phyloP scores from a whole-genome alignment of 2,888 invertebrate genomes.

The Epirrhoe tristata region DNA sequence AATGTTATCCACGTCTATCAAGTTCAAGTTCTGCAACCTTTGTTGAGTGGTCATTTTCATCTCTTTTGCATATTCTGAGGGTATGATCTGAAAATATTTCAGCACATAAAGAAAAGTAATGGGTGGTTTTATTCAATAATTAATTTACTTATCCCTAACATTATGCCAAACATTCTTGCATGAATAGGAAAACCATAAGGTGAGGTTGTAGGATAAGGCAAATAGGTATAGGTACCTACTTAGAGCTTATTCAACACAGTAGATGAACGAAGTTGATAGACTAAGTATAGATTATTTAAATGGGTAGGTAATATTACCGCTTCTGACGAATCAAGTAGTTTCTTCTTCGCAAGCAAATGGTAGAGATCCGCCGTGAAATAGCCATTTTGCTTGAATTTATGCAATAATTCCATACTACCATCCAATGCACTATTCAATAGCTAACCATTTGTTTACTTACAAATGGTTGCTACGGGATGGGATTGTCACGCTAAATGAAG shows the following conservation, averaged over 20 bases:
- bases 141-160: no score
- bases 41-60: conserved; percentile 69
- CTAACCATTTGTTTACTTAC: conserved; percentile 53
- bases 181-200: no score
- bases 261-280: not conserved
- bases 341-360: conserved; percentile 71
- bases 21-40: conserved; percentile 64
- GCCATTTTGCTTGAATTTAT: conserved; percentile 75
- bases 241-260: not conserved
- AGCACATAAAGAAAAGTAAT: not conserved
- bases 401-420: conserved; percentile 71
- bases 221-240: no score
- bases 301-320: conserved; percentile 53
- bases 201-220: no score
- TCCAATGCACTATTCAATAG: conserved; percentile 34
- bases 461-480: conserved; percentile 48
- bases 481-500: conserved; percentile 6
- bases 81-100: conserved; percentile 62
- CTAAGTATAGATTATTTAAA: conserved; percentile 5
- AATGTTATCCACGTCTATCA: conserved; percentile 67
- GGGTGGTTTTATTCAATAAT: no score
- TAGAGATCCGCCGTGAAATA: conserved; percentile 76
- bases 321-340: conserved; percentile 55
- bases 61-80: conserved; percentile 73
- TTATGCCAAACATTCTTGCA: no score